Evolutionary conservation across 2,113 vertebrate species (phyloP).

Genomic region (Hippocampus zosterae): DNA sequence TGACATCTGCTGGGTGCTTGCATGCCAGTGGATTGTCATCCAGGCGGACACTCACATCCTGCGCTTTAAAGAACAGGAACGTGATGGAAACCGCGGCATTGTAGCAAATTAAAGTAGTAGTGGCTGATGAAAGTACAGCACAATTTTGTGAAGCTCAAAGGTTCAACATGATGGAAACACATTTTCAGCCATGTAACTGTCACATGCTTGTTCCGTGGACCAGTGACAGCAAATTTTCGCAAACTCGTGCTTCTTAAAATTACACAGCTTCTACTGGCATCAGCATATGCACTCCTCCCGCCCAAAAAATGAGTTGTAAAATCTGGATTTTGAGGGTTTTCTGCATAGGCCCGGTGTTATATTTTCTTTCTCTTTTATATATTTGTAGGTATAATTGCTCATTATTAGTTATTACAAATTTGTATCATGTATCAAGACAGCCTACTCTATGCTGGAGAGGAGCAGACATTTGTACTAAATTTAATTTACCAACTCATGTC

Average conservation of each 20-base stretch:
- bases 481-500: too few species aligned
- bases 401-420: too few species aligned
- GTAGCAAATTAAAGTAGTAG: background rate
- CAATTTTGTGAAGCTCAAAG: background rate
- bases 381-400: too few species aligned
- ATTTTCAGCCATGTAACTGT: background rate
- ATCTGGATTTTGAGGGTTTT: conserved; percentile 65
- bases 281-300: conserved; percentile 37
- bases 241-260: conserved; percentile 40
- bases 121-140: background rate
- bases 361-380: too few species aligned
- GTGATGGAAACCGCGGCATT: background rate
- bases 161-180: background rate
- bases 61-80: background rate
- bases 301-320: conserved; percentile 65
- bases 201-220: conserved; percentile 23
- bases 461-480: too few species aligned
- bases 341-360: conserved; percentile 4
- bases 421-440: too few species aligned
- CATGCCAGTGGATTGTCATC: conserved; percentile 31
- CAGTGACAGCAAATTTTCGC: conserved; percentile 31
- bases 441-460: too few species aligned
- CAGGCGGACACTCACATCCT: background rate
- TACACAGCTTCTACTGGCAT: conserved; percentile 49
- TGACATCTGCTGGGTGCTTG: conserved; percentile 73